phyloP scores from a whole-genome alignment of 2,113 vertebrate genomes.

The Garra rufa region DNA sequence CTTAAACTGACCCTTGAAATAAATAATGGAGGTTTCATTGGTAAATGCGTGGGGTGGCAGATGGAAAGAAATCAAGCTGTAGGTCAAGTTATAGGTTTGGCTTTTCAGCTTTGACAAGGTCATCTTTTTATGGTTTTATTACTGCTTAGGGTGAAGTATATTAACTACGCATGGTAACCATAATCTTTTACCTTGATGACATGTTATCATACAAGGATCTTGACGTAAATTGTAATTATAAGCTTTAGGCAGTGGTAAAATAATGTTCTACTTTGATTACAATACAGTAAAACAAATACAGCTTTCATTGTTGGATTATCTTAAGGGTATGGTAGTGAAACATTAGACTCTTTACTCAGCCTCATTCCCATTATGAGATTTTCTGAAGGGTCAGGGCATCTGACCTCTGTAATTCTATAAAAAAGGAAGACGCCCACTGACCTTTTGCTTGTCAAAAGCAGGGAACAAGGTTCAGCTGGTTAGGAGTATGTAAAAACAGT shows the following conservation, averaged over 20 bases:
- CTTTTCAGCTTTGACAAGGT: neutral
- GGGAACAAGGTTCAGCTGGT: conserved; percentile 3
- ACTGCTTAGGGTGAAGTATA: neutral
- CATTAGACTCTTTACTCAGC: conserved; percentile 1
- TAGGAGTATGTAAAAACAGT: neutral
- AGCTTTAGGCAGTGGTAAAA: neutral
- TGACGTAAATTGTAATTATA: neutral
- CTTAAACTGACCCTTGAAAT: conserved; percentile 63
- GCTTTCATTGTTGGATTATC: conserved; percentile 3
- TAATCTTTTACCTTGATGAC: neutral
- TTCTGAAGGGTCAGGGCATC: conserved; percentile 18
- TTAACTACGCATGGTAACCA: neutral
- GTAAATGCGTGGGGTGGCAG: conserved; percentile 59
- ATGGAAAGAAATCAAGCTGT: conserved; percentile 56
- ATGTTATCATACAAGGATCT: neutral
- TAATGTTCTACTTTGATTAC: neutral
- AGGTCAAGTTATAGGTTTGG: neutral
- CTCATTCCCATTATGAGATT: conserved; percentile 40
- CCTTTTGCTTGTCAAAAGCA: conserved; percentile 3
- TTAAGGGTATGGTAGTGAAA: neutral
- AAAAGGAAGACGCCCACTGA: no score
- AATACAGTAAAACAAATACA: neutral
- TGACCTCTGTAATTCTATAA: conserved; percentile 36
- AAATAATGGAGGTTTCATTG: conserved; percentile 68
- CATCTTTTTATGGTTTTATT: conserved; percentile 16